Evolutionary conservation across 2,888 invertebrate genomes (phyloP), one percentile per base, ranked within the genome.

Genomic region (Listrodromus nycthemerus): DNA sequence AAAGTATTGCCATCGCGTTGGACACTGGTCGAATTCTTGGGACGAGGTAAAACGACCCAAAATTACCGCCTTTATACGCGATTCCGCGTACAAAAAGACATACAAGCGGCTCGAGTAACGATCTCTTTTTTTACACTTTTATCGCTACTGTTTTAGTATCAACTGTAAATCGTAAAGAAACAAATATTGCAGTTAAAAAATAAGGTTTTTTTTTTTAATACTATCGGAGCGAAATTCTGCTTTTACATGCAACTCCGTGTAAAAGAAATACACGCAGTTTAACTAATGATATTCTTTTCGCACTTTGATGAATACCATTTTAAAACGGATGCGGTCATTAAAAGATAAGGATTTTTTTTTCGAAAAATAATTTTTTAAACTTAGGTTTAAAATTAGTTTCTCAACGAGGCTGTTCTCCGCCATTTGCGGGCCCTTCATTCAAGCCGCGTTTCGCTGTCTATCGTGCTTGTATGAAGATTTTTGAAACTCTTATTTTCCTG

Each of bases 1-100:
- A 30, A 48, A 24, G 37, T 24, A 73, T 63, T 75, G 67, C 71
- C 58, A 10, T 19, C 30, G 41, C 45, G 70, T 67, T 45, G 70
- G 74, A 70, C 76, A 74, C 52, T 58, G 50, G 24, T 19, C 37
- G 55, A 24, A 33, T 55, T 50, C n/a, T 50, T 41, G n/a, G 50
- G 6, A 16, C 19, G n/a, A 50, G n/a, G 6, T 50, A 6, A 50
- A 50, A n/a, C 50, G 50, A 50, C 41, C 41, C 41, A 41, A 41
- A 41, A 55, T 55, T 55, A 55, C 10, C 55, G 19, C 7, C 55
- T 55, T 55, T 10, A 55, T 55, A 21, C 24, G 24, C 55, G 1
- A 55, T 55, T 55, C 21, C 19, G 7, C 10, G 8, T 2, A 55
- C 19, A 55, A 10, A 33, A 52, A 55, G 24, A 55, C 7, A 10